A percentile compares a stretch with the other conserved stretches of the same genome.
These are phyloP conservation scores for Passer montanus DNA, from an alignment of 2,113 vertebrate species.

Conservation along the genomic window DNA sequence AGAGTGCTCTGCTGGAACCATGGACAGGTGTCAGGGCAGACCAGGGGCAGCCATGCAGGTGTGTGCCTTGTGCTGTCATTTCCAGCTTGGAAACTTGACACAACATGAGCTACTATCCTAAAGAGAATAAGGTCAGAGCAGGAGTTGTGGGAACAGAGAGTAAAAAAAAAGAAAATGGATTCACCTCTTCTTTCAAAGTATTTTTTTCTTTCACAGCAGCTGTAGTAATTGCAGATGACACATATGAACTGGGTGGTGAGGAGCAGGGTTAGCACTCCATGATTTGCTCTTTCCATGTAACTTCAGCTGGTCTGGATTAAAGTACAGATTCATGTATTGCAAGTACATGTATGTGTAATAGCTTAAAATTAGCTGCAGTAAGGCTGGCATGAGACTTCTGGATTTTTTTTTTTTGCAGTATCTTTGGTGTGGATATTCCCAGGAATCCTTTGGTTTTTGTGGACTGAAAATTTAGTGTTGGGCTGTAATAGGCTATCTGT, in stretches of 20 bases:
- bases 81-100: neutral
- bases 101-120: neutral
- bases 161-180: neutral
- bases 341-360: neutral
- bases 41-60: neutral
- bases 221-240: neutral
- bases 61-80: accelerated
- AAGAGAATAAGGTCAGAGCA: neutral
- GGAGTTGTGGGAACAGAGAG: neutral
- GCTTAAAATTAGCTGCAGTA: neutral
- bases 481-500: neutral
- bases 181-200: neutral
- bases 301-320: neutral
- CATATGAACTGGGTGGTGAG: neutral
- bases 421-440: neutral
- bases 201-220: neutral
- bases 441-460: neutral
- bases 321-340: neutral
- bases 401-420: neutral
- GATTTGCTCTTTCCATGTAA: neutral
- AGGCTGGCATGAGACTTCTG: neutral
- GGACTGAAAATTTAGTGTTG: neutral
- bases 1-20: neutral
- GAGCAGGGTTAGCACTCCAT: neutral
- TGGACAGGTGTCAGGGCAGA: neutral